Base-by-base conservation (phyloP, 2,888 invertebrate genomes). In the Pomacea canaliculata region DNA sequence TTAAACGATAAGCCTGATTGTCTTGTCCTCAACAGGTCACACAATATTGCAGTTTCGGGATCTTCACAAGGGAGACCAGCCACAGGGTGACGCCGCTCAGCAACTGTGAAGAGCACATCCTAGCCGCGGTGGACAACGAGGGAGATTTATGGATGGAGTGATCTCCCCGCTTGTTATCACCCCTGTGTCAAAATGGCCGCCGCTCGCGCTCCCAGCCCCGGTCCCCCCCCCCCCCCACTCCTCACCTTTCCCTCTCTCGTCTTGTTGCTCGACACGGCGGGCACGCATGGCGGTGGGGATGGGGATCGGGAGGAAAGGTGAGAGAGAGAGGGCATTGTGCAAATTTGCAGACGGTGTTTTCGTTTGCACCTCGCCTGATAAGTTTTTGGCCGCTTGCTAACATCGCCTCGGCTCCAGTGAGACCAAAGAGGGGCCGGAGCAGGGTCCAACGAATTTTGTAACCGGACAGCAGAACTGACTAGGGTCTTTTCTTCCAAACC, bases 311-410 rank as follows among this genome's bases (percentile, higher is more conserved):
- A 37, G 37, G 37, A 37, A 37, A 37, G 37, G 37, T 37, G 37
- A 37, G 37, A 37, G 37, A 37, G 10, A 7, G 48, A 37, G 4
- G 18, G 27, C 56, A 67, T 67, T 73, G 68, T 48, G 73, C 46
- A 65, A 73, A 73, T 68, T 67, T 23, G 66, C 46, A 27, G 5
- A 8, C 48, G 67, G 46, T 68, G 73, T 67, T 68, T 16, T 67
- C 67, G 59, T 73, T 73, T 56, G 37, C 73, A 66, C 73, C 73
- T 68, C 19, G 48, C 18, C 73, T 67, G 68, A 73, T 68, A 73
- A 67, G 60, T 46, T 48, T 56, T 68, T 27, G 68, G 68, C 68
- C 68, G 48, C 12, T 12, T 27, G 48, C 37, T 68, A 68, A 46
- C 68, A 68, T 19, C 48, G 48, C 23, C 48, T 8, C 10, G 63